Base-by-base conservation (phyloP, 2,797 vertebrate genomes). In the Clarias laeviceps region DNA sequence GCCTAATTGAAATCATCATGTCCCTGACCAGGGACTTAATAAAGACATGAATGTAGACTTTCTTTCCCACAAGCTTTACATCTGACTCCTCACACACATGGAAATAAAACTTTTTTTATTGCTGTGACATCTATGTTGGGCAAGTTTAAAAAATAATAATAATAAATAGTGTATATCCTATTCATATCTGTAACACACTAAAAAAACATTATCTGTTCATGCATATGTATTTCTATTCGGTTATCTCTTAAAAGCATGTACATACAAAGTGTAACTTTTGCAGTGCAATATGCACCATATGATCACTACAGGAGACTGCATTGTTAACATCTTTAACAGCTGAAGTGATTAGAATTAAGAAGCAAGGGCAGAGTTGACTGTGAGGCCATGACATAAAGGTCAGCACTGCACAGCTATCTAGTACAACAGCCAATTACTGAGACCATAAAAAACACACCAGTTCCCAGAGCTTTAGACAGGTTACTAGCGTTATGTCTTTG, bases 341-440 rank as follows among this genome's bases (percentile, higher is more conserved):
- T 40, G 59, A 50, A n/a, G 4, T 74, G 45, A 56, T 56, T 11
- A 27, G n/a, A 29, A 56, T 56, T 73, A 74, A n/a, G 72, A 74
- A 54, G 72, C 50, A 29, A 56, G 72, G 45, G 54, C 72, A 73
- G 40, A 87, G 59, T 80, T 82, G 45, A 85, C 45, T 27, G n/a
- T 87, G 22, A 82, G 87, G 87, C 86, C 87, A 82, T 79, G 84
- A 78, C 80, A 85, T 78, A 76, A 64, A 85, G 82, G 84, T 84
- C 81, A 84, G n/a, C 14, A 29, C 7, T 74, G 17, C 72, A 74
- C 59, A 87, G 88, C 66, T 68, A 87, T 77, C 78, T 86, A 59
- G 88, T 82, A 87, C 88, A 91, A 89, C 88, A 84, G 73, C 62
- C 50, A 89, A 89, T 89, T 91, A 92, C 85, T 83, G 40, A 68